phyloP scores from a whole-genome alignment of 53 echinoderm and acorn worm species.

The Glandiceps talaboti region DNA sequence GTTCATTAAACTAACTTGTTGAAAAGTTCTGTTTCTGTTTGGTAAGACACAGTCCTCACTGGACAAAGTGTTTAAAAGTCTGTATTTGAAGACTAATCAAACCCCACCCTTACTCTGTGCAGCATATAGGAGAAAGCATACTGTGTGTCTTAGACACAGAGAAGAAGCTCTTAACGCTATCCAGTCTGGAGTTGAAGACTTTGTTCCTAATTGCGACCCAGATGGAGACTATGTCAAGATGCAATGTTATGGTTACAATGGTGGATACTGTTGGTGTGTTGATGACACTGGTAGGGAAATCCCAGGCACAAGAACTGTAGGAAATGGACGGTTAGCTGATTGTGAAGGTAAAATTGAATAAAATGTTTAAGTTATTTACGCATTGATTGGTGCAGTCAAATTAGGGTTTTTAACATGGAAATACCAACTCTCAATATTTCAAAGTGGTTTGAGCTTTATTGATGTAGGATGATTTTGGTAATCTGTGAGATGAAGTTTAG shows the following conservation, averaged over 20 bases:
- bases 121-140: background rate
- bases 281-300: conserved; percentile 5
- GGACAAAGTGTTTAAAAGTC: too few species aligned
- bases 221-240: conserved; percentile 7
- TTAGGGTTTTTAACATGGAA: too few species aligned
- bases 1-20: too few species aligned
- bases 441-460: too few species aligned
- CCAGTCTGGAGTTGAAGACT: background rate
- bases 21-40: too few species aligned
- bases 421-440: too few species aligned
- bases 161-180: background rate
- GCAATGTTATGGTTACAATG: conserved; percentile 2
- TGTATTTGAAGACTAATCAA: too few species aligned
- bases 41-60: too few species aligned
- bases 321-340: background rate
- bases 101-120: too few species aligned
- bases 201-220: background rate
- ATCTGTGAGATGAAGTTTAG: too few species aligned
- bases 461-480: too few species aligned
- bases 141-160: background rate
- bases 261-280: conserved; percentile 10
- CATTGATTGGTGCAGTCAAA: background rate
- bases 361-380: too few species aligned
- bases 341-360: background rate
- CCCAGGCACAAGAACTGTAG: background rate